Evolutionary conservation across 2,888 invertebrate species (phyloP).

Genomic region (Drosophila mulleri): DNA sequence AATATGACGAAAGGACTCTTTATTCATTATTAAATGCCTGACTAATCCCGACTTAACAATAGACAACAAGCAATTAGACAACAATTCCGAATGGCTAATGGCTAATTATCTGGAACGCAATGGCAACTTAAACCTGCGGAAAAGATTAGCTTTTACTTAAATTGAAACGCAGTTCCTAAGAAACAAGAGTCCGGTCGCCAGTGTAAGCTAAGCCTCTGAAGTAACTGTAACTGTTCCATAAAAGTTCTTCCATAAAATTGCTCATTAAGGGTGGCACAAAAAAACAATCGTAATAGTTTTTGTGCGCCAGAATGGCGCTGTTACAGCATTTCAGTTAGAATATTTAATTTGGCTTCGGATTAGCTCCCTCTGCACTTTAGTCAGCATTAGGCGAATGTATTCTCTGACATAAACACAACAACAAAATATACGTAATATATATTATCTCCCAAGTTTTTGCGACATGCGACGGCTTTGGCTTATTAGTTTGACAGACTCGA

Average conservation of each 20-base stretch:
- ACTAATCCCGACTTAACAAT: neutral
- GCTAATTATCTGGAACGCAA: neutral
- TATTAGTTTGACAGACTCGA: constrained; percentile 59
- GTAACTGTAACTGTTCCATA: too few species aligned
- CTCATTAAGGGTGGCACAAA: constrained; percentile 18
- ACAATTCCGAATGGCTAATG: neutral
- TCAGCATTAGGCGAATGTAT: constrained; percentile 27
- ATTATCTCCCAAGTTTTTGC: constrained; percentile 56
- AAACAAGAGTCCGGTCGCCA: neutral
- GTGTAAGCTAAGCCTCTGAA: neutral
- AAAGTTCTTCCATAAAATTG: constrained; percentile 21
- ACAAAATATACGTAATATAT: constrained; percentile 39
- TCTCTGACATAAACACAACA: constrained; percentile 35
- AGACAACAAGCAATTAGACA: neutral
- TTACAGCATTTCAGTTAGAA: constrained; percentile 44
- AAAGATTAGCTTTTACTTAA: neutral
- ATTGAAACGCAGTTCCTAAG: neutral
- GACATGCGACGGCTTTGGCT: constrained; percentile 38
- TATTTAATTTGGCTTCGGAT: constrained; percentile 46
- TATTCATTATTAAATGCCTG: neutral
- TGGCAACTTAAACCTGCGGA: neutral
- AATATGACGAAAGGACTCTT: neutral
- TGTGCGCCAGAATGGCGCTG: constrained; percentile 49
- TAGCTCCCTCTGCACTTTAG: constrained; percentile 2
- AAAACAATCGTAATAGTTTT: constrained; percentile 17